Evolutionary conservation across 2,888 invertebrate genomes (phyloP), one percentile per base, ranked within the genome.

Genomic region (Ctena decussata): DNA sequence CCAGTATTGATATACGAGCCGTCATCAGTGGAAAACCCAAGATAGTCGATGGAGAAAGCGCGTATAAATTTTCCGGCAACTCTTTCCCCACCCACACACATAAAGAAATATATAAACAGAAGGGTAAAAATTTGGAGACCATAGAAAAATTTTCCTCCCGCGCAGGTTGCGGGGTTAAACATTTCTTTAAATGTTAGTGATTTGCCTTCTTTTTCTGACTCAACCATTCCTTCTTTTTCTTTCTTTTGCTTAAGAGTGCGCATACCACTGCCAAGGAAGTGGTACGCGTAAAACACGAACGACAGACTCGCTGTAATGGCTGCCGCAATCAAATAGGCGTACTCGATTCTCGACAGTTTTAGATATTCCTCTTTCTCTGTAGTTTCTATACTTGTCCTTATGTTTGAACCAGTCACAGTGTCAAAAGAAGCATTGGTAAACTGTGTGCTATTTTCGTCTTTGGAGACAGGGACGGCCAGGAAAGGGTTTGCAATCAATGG

Each of bases 401-500:
- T n/a, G n/a, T n/a, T n/a, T n/a, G 8, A 12, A 44, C 11, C 44
- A 44, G 44, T 44, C 18, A 18, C 18, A 12, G 44, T 44, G 18
- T 12, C 11, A 12, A 18, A 44, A 12, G 44, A 12, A 12, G 8
- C 44, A 44, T 44, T 44, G 44, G 44, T 44, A n/a, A 65, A 35
- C 1, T 18, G 72, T 8, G 77, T 72, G 2, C 6, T 44, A 21
- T 72, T 78, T 1, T 72, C 46, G 15, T 21, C 53, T 18, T 57
- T 73, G 11, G 53, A 37, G 3, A 57, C 78, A 11, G 78, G 74
- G 8, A 84, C 84, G 3, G 90, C 91, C 21, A 93, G 85, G 83
- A 93, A 93, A 0, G 93, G 92, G 46, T 89, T 89, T 0, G 91
- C 91, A 21, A 93, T 84, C n/a, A 91, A 88, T 18, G 93, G 93